phyloP scores from a whole-genome alignment of 2,888 invertebrate genomes.

The Amphimallon solstitiale region DNA sequence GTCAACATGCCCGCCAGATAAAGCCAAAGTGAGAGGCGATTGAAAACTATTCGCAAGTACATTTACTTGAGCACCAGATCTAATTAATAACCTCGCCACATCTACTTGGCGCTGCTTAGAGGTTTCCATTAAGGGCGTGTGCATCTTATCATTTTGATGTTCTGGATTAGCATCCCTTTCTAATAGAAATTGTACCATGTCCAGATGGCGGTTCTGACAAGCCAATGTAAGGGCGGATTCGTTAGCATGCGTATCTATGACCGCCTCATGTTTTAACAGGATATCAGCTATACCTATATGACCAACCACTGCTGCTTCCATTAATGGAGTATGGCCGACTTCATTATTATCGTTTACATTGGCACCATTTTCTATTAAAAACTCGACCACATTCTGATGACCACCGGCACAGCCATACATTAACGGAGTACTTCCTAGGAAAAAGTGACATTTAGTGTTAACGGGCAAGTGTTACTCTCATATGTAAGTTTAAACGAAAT shows the following conservation, averaged over 20 bases:
- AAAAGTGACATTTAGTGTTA: constrained; percentile 33
- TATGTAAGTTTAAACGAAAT: too few relatives aligned
- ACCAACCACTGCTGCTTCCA: constrained; percentile 98
- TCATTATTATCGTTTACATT: constrained; percentile 99
- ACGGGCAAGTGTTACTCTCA: too few relatives aligned
- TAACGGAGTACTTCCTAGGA: constrained; percentile 87
- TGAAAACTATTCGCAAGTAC: constrained; percentile 99
- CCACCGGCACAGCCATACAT: constrained; percentile 98
- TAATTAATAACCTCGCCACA: constrained; percentile 91
- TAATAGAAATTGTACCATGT: constrained; percentile 95
- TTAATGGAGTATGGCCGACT: constrained; percentile 98
- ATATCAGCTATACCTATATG: constrained; percentile 93
- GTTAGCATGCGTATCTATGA: constrained; percentile 98
- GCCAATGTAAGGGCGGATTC: constrained; percentile 70
- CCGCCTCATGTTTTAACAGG: constrained; percentile 91
- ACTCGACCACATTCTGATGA: constrained; percentile 91
- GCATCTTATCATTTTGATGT: constrained; percentile 99
- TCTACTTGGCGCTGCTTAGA: constrained; percentile 99
- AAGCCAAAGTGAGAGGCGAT: constrained; percentile 96
- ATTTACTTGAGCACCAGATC: constrained; percentile 98
- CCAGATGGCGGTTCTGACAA: constrained; percentile 93
- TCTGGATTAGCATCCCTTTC: constrained; percentile 97
- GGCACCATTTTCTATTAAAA: constrained; percentile 88
- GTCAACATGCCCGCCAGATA: constrained; percentile 98
- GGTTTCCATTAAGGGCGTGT: constrained; percentile 99